Conservation (phyloP, 2,113 vertebrate species). For the Egretta garzetta region DNA sequence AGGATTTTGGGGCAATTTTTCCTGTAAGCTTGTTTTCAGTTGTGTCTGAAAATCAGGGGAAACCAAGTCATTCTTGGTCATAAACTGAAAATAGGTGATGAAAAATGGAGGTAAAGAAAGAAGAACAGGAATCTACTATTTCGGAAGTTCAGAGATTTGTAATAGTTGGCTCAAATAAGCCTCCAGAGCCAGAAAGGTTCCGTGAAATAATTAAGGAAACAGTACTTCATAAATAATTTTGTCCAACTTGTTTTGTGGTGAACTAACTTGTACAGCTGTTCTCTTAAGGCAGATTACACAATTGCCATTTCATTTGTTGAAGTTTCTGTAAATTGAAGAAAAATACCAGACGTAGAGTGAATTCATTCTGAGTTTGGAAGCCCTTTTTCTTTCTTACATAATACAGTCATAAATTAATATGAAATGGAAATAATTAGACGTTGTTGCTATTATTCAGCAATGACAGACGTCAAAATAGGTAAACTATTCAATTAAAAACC, state of each 20-base stretch:
- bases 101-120: slow-evolving; percentile 9
- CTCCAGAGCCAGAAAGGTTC: slow-evolving; percentile 13
- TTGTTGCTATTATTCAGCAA: not conserved
- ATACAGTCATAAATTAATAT: not conserved
- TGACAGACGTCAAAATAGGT: not conserved
- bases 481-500: not conserved
- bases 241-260: not conserved
- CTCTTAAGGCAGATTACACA: slow-evolving; percentile 31
- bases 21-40: not conserved
- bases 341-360: not conserved
- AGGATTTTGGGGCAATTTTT: not conserved
- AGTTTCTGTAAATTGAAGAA: not conserved
- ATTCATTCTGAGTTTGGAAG: not conserved
- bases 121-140: not conserved
- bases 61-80: not conserved
- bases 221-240: slow-evolving; percentile 45
- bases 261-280: slow-evolving; percentile 25
- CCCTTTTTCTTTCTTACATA: not conserved
- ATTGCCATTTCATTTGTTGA: not conserved
- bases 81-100: not conserved
- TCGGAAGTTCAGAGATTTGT: slow-evolving; percentile 24
- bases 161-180: slow-evolving; percentile 27
- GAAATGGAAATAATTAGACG: not conserved
- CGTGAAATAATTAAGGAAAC: slow-evolving; percentile 56
- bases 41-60: not conserved